Percentiles rank a stretch among this genome's conserved stretches.
Evolutionary conservation across 2,888 invertebrate genomes (phyloP).

Genomic region (Terebella lapidaria): DNA sequence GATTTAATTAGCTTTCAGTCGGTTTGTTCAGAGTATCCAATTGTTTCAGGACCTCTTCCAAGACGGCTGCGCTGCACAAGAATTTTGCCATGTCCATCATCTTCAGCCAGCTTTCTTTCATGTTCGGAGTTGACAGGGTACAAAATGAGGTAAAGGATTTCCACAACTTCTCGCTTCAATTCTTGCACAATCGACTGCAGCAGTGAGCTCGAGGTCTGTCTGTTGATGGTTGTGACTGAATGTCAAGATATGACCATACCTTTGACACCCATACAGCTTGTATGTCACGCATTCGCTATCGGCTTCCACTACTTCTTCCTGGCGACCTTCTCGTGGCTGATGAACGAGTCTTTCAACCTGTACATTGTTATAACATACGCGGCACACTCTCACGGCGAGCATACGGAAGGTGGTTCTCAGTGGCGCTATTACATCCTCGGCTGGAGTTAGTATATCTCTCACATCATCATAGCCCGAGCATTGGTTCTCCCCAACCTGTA

Average conservation of each 20-base stretch:
- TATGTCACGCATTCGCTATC: slow-evolving; percentile 48
- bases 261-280: too few relatives aligned
- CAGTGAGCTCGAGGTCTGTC: too few relatives aligned
- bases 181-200: too few relatives aligned
- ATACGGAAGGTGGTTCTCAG: slow-evolving; percentile 45
- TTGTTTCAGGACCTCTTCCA: slow-evolving; percentile 44
- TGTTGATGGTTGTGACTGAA: too few relatives aligned
- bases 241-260: too few relatives aligned
- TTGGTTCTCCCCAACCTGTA: too few relatives aligned
- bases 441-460: slow-evolving; percentile 42
- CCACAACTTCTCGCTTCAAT: too few relatives aligned
- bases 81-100: slow-evolving; percentile 49
- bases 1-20: too few relatives aligned
- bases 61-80: slow-evolving; percentile 50
- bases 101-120: slow-evolving; percentile 45
- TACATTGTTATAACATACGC: slow-evolving; percentile 54
- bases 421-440: slow-evolving; percentile 51
- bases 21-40: too few relatives aligned
- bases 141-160: slow-evolving; percentile 9
- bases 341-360: slow-evolving; percentile 54
- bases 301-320: slow-evolving; percentile 52
- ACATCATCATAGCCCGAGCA: too few relatives aligned
- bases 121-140: slow-evolving; percentile 42
- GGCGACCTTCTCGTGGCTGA: slow-evolving; percentile 51
- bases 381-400: slow-evolving; percentile 46